phyloP scores from a whole-genome alignment of 53 echinoderm and acorn worm genomes.

The Echinometra lucunter region DNA sequence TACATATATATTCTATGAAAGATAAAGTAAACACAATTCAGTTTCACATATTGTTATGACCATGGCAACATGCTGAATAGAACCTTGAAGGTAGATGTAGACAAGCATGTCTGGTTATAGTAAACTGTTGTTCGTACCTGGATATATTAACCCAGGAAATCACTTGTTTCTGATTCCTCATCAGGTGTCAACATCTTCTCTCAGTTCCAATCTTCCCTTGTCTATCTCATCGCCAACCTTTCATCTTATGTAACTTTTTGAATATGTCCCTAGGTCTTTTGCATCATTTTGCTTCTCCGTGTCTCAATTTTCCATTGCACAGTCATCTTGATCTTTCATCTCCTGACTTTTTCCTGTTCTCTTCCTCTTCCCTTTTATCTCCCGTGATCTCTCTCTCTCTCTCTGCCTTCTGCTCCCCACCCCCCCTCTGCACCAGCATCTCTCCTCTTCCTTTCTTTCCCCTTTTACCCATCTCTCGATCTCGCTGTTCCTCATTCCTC shows the following conservation, averaged over 20 bases:
- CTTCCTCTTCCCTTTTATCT: neutral
- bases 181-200: neutral
- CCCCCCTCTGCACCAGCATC: neutral
- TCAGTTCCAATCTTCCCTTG: neutral
- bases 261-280: neutral
- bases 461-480: neutral
- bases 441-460: neutral
- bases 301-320: neutral
- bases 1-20: too few species aligned
- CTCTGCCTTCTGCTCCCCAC: neutral
- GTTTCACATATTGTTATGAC: too few species aligned
- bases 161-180: neutral
- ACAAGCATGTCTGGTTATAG: too few species aligned
- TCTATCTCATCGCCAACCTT: neutral
- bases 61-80: too few species aligned
- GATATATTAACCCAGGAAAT: too few species aligned
- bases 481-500: neutral
- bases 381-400: too few species aligned
- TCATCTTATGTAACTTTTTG: neutral
- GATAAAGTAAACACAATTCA: too few species aligned
- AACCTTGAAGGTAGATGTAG: too few species aligned
- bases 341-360: neutral
- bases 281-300: neutral
- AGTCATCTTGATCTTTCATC: too few species aligned
- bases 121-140: too few species aligned